Base-by-base conservation (phyloP, 2,113 vertebrate genomes). In the Pachycephala philippinensis region DNA sequence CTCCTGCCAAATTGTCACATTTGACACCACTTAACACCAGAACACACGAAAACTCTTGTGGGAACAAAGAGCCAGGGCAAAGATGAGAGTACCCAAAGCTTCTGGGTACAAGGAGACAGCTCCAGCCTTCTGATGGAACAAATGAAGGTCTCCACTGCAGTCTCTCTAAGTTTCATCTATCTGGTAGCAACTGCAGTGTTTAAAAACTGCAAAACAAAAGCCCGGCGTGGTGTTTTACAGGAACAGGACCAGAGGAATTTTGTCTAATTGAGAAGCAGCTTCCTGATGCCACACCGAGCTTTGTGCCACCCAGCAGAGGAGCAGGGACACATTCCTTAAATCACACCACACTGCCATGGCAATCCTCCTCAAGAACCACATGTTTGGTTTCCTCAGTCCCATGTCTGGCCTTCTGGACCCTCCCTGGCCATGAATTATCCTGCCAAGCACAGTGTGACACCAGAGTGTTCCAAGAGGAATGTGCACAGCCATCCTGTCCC, bases 161-260 rank as follows among this genome's bases (percentile, higher is more conserved):
- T 5, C 22, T 30, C 49, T 30, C 1, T 5, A n/a, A 33, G 20
- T 21, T 84, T 24, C 23, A 28, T 4, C 8, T 26, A 8, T 8
- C 20, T 64, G 15, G 8, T 12, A 53, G 28, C 30, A 86, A 28
- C 15, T 56, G 57, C 57, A n/a, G 30, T 0, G 1, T 10, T 69
- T 33, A 70, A 13, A 44, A 76, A 45, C 22, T n/a, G 24, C 30
- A 53, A 19, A 52, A 7, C 11, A 37, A 80, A 92, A 45, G 6
- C 22, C 47, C 1, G 2, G 8, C 0, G 0, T 7, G 16, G 30
- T 39, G 39, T 59, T 90, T 47, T 39, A 47, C 18, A 56, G 33
- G 31, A 87, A 30, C 0, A 75, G 49, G 14, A 78, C 30, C 17
- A 20, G 13, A 35, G 65, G 16, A 35, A 53, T 49, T 49, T 9